phyloP scores from a whole-genome alignment of 1,140 invertebrate genomes.

The Drosophila kohkoa region DNA sequence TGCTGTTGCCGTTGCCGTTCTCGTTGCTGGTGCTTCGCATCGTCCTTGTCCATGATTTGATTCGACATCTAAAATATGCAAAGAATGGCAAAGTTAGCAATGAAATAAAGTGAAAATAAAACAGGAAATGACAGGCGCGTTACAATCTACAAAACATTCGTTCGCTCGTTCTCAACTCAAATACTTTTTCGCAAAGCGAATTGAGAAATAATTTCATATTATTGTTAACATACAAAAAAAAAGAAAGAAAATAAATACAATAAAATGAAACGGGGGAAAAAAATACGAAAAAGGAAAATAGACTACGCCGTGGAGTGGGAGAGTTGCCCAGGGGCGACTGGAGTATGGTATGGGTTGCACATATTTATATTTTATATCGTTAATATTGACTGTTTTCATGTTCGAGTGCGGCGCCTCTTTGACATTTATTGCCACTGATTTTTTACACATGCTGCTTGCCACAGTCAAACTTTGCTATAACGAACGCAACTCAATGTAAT shows the following conservation, averaged over 20 bases:
- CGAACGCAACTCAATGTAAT: neutral
- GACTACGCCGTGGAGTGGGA: slow-evolving; percentile 1
- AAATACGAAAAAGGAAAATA: slow-evolving; percentile 11
- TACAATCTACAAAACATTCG: slow-evolving; percentile 65
- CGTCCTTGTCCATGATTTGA: slow-evolving; percentile 71
- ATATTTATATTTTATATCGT: slow-evolving; percentile 53
- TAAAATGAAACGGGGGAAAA: neutral
- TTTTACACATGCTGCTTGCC: slow-evolving; percentile 29
- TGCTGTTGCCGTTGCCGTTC: slow-evolving; percentile 26
- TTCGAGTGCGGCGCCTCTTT: slow-evolving; percentile 48
- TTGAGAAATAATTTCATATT: slow-evolving; percentile 81
- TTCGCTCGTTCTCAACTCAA: slow-evolving; percentile 42
- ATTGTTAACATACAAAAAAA: slow-evolving; percentile 58
- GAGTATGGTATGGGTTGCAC: slow-evolving; percentile 29
- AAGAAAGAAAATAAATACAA: slow-evolving; percentile 2
- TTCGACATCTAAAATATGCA: slow-evolving; percentile 82
- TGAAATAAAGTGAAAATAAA: slow-evolving; percentile 77
- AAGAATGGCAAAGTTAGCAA: slow-evolving; percentile 68
- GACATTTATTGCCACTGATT: slow-evolving; percentile 73
- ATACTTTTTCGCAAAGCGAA: slow-evolving; percentile 59
- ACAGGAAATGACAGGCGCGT: slow-evolving; percentile 77
- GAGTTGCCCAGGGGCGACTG: neutral
- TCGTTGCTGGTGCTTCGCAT: slow-evolving; percentile 27
- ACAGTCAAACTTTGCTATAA: slow-evolving; percentile 22
- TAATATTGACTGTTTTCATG: slow-evolving; percentile 54